A percentile compares a stretch with the other conserved stretches of the same genome.
Conservation (phyloP, 2,797 vertebrate species). For the Pipistrellus pygmaeus region DNA sequence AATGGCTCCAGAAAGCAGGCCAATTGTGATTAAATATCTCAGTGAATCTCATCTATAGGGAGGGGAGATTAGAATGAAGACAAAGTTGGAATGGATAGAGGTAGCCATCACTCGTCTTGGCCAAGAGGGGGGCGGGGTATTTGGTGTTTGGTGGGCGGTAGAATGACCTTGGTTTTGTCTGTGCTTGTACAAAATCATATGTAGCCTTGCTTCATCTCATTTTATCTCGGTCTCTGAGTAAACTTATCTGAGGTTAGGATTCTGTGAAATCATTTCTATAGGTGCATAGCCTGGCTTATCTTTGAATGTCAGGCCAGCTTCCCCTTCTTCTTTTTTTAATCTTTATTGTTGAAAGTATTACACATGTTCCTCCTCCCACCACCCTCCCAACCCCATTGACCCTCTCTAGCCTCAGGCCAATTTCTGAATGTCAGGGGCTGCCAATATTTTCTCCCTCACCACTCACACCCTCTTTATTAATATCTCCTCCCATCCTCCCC, state of each 20-base stretch:
- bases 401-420: not conserved
- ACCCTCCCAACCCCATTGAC: accelerated
- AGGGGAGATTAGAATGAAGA: not conserved
- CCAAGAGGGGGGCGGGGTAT: not conserved
- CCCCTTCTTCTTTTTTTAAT: too few species aligned
- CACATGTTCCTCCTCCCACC: too few species aligned
- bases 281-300: not conserved
- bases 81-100: not conserved
- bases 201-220: not conserved
- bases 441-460: not conserved
- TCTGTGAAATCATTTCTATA: not conserved
- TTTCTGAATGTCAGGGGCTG: not conserved
- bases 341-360: too few species aligned
- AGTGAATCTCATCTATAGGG: not conserved
- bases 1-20: not conserved
- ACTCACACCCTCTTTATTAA: not conserved
- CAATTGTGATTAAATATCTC: not conserved
- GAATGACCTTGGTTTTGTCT: not conserved
- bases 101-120: not conserved
- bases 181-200: not conserved
- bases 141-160: not conserved
- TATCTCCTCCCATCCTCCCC: not conserved
- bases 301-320: not conserved
- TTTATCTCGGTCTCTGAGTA: not conserved
- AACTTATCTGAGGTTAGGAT: not conserved